Percentiles rank a stretch among this genome's conserved stretches.
phyloP scores from a whole-genome alignment of 2,797 vertebrate species.

The Staurois parvus region DNA sequence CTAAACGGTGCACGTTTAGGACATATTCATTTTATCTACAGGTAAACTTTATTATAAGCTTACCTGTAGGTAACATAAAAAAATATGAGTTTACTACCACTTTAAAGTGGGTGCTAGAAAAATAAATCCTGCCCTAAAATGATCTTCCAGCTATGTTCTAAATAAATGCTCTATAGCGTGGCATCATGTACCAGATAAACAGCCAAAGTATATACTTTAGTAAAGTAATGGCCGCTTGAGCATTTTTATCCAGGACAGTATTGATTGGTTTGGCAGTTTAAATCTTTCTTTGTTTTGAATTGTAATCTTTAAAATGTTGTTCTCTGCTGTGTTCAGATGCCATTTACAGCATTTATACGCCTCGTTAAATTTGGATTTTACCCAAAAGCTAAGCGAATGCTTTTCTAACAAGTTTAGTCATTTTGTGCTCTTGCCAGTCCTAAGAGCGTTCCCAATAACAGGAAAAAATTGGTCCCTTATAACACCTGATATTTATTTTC shows the following conservation, averaged over 20 bases:
- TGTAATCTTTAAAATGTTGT: constrained; percentile 1
- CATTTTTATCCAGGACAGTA: neutral
- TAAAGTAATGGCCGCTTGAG: neutral
- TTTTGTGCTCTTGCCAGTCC: constrained; percentile 25
- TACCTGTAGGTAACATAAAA: no score
- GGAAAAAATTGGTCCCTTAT: constrained; percentile 43
- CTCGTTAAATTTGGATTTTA: neutral
- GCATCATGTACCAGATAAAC: neutral
- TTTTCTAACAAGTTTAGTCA: neutral
- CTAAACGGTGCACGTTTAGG: no score
- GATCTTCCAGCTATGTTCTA: no score
- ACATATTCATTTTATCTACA: no score
- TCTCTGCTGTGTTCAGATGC: constrained; percentile 26
- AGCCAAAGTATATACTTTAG: neutral
- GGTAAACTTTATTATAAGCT: no score
- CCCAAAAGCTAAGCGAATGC: neutral
- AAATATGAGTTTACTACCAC: no score
- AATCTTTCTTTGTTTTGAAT: constrained; percentile 2
- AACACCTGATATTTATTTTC: constrained; percentile 35
- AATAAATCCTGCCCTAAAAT: no score
- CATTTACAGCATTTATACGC: neutral
- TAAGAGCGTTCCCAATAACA: constrained; percentile 26
- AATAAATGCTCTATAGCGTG: no score
- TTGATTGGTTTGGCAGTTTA: neutral
- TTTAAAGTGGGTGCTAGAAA: neutral